A percentile compares a stretch with the other conserved stretches of the same genome.
These are phyloP conservation scores for Sebastes hubbsi DNA, from an alignment of 2,797 vertebrate species.

Conservation along the genomic window DNA sequence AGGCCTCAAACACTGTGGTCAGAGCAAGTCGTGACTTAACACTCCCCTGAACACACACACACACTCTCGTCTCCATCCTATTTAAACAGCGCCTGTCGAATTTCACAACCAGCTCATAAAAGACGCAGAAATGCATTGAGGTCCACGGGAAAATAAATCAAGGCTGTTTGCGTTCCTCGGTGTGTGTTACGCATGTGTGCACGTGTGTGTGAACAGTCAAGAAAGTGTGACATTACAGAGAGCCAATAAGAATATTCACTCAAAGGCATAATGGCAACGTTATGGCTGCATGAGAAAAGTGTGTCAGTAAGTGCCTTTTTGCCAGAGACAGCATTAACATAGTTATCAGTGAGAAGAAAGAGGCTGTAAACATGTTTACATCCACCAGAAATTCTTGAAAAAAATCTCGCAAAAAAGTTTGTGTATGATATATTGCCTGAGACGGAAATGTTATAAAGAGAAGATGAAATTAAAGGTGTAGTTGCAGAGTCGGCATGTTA, in stretches of 20 bases:
- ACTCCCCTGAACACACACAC: slow-evolving; percentile 30
- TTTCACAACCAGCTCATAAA: slow-evolving; percentile 84
- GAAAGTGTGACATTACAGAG: slow-evolving; percentile 76
- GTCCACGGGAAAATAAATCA: slow-evolving; percentile 74
- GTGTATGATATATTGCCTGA: no score
- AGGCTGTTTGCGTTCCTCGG: slow-evolving; percentile 65
- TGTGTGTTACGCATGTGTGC: slow-evolving; percentile 14
- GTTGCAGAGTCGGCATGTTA: no score
- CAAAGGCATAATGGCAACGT: slow-evolving; percentile 62
- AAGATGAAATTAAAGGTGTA: neutral
- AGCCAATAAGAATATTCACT: slow-evolving; percentile 73
- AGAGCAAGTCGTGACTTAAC: slow-evolving; percentile 54
- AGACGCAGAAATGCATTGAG: slow-evolving; percentile 51
- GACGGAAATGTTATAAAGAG: neutral
- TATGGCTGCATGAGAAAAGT: slow-evolving; percentile 78
- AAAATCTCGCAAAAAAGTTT: neutral
- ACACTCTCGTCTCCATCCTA: slow-evolving; percentile 51
- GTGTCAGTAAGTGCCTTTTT: slow-evolving; percentile 48
- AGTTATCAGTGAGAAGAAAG: neutral
- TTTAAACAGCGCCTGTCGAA: slow-evolving; percentile 82
- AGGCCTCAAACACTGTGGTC: slow-evolving; percentile 48
- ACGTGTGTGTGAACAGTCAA: slow-evolving; percentile 69
- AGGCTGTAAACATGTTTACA: neutral
- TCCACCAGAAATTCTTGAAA: neutral
- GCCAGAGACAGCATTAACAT: neutral